Conservation (phyloP, 2,113 vertebrate genomes). For the Hemiprocne comata region DNA sequence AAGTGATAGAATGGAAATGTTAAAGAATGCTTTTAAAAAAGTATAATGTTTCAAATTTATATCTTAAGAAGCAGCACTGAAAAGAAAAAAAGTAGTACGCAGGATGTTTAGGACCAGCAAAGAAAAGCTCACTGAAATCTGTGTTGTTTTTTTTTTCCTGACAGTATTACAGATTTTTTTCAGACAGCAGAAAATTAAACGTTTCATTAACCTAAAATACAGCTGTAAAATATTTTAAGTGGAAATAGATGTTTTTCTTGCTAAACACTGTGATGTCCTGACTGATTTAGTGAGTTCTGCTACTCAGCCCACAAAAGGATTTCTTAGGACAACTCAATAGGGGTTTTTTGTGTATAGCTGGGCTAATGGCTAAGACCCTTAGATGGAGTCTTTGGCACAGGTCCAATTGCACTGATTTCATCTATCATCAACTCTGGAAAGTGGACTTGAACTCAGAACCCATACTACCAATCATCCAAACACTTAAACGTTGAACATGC, state of each 20-base stretch:
- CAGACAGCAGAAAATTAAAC: conserved; percentile 16
- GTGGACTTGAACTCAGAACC: conserved; percentile 7
- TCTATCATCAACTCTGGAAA: not conserved
- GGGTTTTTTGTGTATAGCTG: not conserved
- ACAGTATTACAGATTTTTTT: not conserved
- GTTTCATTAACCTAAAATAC: conserved; percentile 34
- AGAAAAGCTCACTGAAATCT: not conserved
- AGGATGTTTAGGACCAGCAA: not conserved
- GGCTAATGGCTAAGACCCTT: conserved; percentile 26
- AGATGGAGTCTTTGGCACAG: conserved; percentile 27
- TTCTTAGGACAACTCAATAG: not conserved
- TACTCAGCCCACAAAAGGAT: not conserved
- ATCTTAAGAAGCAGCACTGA: not conserved
- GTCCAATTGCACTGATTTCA: conserved; percentile 8
- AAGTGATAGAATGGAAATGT: not conserved
- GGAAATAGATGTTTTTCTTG: not conserved
- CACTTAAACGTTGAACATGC: not conserved
- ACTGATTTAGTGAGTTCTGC: not conserved
- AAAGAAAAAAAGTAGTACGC: not conserved
- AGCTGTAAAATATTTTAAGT: conserved; percentile 18
- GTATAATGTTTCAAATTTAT: not conserved
- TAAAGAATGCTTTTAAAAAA: not conserved
- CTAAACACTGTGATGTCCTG: not conserved
- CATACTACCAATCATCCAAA: not conserved
- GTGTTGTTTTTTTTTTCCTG: not conserved